Conservation (phyloP, 1,140 invertebrate genomes). For the Drosophila ambigua region DNA sequence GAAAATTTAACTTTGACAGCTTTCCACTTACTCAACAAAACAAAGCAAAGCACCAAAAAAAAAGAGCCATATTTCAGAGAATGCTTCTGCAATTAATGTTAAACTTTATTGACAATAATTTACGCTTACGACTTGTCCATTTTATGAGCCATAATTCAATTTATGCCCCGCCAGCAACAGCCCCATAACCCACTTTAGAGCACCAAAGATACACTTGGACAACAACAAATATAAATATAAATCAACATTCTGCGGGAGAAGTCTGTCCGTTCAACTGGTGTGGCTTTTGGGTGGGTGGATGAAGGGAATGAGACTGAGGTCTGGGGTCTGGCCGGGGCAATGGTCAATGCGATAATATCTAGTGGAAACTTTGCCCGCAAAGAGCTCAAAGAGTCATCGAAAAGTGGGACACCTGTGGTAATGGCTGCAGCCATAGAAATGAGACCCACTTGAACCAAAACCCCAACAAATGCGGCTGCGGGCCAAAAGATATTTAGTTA, state of each 20-base stretch:
- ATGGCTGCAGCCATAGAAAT: conserved; percentile 61
- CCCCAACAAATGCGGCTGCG: conserved; percentile 63
- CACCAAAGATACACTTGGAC: conserved; percentile 38
- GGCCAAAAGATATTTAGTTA: conserved; percentile 65
- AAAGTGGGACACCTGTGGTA: conserved; percentile 57
- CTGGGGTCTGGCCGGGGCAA: conserved; percentile 24
- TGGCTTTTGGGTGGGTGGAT: conserved; percentile 6
- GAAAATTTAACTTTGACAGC: no score
- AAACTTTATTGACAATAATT: conserved; percentile 49
- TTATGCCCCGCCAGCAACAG: conserved; percentile 46
- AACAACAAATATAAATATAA: conserved; percentile 56
- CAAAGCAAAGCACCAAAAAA: not conserved
- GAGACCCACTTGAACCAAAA: conserved; percentile 52
- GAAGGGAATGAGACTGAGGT: conserved; percentile 2
- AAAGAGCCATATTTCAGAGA: not conserved
- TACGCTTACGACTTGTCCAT: conserved; percentile 23
- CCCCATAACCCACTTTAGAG: conserved; percentile 54
- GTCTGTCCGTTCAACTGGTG: not conserved
- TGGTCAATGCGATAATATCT: conserved; percentile 54
- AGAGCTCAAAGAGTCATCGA: conserved; percentile 30
- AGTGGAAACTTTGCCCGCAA: conserved; percentile 33
- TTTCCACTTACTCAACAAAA: no score
- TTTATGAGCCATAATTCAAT: conserved; percentile 53
- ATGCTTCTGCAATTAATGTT: conserved; percentile 21
- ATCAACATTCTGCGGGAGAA: conserved; percentile 39